phyloP scores from a whole-genome alignment of 2,888 invertebrate genomes.

The Alentia gelatinosa region DNA sequence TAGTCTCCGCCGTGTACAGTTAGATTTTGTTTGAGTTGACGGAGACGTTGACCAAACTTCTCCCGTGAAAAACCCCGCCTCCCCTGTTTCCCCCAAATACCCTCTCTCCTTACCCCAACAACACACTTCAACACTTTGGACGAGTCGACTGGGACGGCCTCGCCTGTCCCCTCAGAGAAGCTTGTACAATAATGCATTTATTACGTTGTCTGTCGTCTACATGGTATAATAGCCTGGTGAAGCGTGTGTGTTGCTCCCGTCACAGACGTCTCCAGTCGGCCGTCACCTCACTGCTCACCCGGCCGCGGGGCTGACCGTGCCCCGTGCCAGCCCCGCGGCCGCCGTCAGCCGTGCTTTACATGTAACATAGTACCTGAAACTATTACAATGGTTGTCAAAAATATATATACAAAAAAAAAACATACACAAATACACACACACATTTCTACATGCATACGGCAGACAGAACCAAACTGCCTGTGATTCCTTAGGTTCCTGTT shows the following conservation, averaged over 20 bases:
- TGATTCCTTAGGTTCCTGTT: background rate
- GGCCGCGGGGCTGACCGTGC: background rate
- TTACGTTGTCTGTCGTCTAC: background rate
- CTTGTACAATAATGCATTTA: constrained; percentile 26
- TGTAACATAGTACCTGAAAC: constrained; percentile 14
- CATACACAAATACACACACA: background rate
- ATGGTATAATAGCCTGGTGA: background rate
- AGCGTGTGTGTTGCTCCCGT: background rate
- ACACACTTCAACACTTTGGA: background rate
- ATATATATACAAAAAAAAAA: background rate
- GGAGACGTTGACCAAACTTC: background rate
- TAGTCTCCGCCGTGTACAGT: constrained; percentile 5
- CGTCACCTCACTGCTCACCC: background rate
- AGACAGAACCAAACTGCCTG: background rate
- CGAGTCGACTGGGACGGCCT: background rate
- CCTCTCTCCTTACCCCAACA: background rate
- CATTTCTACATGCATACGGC: too few relatives aligned
- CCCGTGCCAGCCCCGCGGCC: background rate
- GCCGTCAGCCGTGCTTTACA: background rate
- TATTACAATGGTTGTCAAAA: constrained; percentile 28
- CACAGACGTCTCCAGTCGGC: background rate
- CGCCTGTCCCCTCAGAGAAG: background rate
- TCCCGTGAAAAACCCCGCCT: too few relatives aligned
- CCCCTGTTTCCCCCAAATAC: background rate
- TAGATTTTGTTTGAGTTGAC: background rate